Base-by-base conservation (phyloP, 1,140 invertebrate species). In the Tetraneura akinire region DNA sequence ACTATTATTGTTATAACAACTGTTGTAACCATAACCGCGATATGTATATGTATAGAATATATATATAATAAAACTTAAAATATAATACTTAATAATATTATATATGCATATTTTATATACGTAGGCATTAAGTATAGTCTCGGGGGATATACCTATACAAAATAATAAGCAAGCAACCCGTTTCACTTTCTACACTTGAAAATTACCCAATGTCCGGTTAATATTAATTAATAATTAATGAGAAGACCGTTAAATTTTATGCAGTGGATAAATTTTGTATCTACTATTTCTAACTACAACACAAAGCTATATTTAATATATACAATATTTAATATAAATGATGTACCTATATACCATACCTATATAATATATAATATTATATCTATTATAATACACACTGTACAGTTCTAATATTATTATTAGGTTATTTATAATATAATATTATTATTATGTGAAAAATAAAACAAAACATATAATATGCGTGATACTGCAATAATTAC, bases 121-220 rank as follows among this genome's bases (percentile, higher is more conserved):
- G 53, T 57, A 26, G 11, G 55, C 57, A 14, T 60, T 29, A 8
- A 37, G 8, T 37, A 37, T 8, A 8, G 32, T 37, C 32, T 37
- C 32, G 32, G 8, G 32, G 32, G 32, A 8, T 4, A 3, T 37
- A 37, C 8, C n/a, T n/a, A n/a, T n/a, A n/a, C n/a, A n/a, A n/a
- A n/a, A n/a, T n/a, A n/a, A n/a, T n/a, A n/a, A n/a, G n/a, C n/a
- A n/a, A n/a, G n/a, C n/a, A n/a, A n/a, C n/a, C n/a, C 21, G 62
- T 78, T 73, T 78, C 80, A 73, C 70, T 73, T 66, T 73, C 64
- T 60, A 42, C 74, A 81, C 71, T 81, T 66, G 55, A 16, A 78
- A 66, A 81, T 73, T 78, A 64, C 74, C 49, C 74, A 78, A 81
- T 81, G 71, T 73, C 80, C 62, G 68, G 71, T 53, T 14, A 60